A percentile compares a stretch with the other conserved stretches of the same genome.
Evolutionary conservation across 2,797 vertebrate species (phyloP).

Genomic region (Sebastes wilsoni): DNA sequence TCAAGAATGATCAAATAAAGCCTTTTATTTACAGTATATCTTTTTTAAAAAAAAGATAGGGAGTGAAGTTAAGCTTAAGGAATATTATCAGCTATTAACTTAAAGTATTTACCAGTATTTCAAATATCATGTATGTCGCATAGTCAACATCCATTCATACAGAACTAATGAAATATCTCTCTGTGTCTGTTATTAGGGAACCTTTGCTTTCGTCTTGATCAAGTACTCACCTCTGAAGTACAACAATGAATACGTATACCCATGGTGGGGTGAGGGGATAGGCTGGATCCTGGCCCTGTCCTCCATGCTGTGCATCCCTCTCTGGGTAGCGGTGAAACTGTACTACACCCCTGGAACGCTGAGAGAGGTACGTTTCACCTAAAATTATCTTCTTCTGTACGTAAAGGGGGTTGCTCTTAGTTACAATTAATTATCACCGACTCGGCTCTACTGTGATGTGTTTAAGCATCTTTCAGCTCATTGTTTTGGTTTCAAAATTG

Average conservation of each 20-base stretch:
- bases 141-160: neutral
- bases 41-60: neutral
- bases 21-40: too few species aligned
- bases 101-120: neutral
- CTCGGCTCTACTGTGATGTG: too few species aligned
- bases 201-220: conserved; percentile 93
- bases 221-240: conserved; percentile 95
- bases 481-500: too few species aligned
- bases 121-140: neutral
- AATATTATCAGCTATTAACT: neutral
- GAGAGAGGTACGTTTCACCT: conserved; percentile 83
- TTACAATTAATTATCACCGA: too few species aligned
- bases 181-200: conserved; percentile 81
- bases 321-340: conserved; percentile 87
- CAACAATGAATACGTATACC: conserved; percentile 95
- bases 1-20: neutral
- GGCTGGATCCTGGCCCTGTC: conserved; percentile 95
- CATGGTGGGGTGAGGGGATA: conserved; percentile 92
- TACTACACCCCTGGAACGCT: conserved; percentile 88
- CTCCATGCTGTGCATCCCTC: conserved; percentile 94
- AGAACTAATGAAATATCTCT: neutral
- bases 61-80: neutral
- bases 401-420: too few species aligned
- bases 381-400: neutral
- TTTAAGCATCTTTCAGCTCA: too few species aligned